Base-by-base conservation (phyloP, 1,140 invertebrate genomes). In the Megalopta genalis region DNA sequence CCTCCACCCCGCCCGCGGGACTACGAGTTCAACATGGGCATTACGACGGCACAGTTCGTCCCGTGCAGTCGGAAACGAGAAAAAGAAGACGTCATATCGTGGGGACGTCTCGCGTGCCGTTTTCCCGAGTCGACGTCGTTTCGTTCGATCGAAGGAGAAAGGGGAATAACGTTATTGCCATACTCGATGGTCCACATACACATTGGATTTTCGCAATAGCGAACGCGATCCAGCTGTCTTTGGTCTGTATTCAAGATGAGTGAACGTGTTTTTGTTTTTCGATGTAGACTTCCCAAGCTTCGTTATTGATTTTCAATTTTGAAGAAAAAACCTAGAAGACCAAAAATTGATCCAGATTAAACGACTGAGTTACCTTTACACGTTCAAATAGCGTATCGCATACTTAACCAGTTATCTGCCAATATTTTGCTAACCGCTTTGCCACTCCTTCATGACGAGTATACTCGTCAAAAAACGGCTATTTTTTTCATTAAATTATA, bases 1-100 rank as follows among this genome's bases (percentile, higher is more conserved):
- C 81, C 85, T 80, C 32, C 54, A 12, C 32, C 83, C 81, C 81
- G 82, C 74, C 72, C 63, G 79, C 76, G 84, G 86, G 86, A 89
- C 83, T 86, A 86, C 83, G 86, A 86, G 91, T 91, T 91, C 90
- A 89, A 88, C 88, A 88, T 82, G 81, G 87, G 86, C 90, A 91
- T 92, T 92, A 91, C 88, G 83, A 83, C 32, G 23, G 57, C 21
- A 25, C 84, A 82, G 88, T 89, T 90, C 88, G 84, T 86, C 85
- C 84, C 75, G 82, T 83, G 76, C 71, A 72, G 68, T 72, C 65
- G 81, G 76, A 84, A 67, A 60, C 37, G 73, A 67, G 80, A 81
- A 78, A 76, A 80, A 83, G 69, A 49, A 83, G 37, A 76, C 27
- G 62, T 66, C 46, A 52, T 77, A 18, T 42, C 79, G 32, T 32